Percentiles rank a stretch among this genome's conserved stretches.
Evolutionary conservation across 2,113 vertebrate species (phyloP).

Genomic region (Anarhynchus alexandrinus): DNA sequence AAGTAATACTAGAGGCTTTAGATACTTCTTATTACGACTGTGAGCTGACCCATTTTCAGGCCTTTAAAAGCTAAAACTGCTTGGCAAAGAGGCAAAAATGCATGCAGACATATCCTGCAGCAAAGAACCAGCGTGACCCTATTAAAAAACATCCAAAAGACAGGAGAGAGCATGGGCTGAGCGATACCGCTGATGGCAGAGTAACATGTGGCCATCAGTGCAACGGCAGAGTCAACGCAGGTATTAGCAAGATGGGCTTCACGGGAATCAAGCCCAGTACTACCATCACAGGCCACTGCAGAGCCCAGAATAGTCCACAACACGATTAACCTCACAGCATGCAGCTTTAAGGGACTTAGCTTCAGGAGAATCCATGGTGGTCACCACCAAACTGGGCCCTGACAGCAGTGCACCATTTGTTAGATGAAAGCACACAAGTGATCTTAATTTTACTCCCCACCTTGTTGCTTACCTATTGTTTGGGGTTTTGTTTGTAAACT

Average conservation of each 20-base stretch:
- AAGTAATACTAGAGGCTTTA: background rate
- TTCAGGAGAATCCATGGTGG: background rate
- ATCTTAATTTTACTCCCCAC: background rate
- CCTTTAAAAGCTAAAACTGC: background rate
- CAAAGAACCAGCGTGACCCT: background rate
- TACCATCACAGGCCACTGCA: background rate
- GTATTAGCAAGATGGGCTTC: rapidly evolving
- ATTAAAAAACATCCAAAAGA: background rate
- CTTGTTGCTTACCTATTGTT: background rate
- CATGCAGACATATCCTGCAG: background rate
- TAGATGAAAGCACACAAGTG: background rate
- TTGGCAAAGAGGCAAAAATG: background rate
- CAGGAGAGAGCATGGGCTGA: background rate
- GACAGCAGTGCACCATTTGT: background rate
- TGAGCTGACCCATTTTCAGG: conserved; percentile 37
- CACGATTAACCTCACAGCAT: background rate
- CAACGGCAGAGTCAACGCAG: background rate
- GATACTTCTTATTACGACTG: background rate
- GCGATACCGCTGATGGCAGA: background rate
- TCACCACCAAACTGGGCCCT: background rate
- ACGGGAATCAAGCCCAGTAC: background rate
- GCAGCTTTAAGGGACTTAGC: background rate
- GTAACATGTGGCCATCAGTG: rapidly evolving
- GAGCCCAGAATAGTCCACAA: background rate
- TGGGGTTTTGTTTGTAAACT: background rate